Base-by-base conservation (phyloP, 2,888 invertebrate species). In the Mallateleia sp. region DNA sequence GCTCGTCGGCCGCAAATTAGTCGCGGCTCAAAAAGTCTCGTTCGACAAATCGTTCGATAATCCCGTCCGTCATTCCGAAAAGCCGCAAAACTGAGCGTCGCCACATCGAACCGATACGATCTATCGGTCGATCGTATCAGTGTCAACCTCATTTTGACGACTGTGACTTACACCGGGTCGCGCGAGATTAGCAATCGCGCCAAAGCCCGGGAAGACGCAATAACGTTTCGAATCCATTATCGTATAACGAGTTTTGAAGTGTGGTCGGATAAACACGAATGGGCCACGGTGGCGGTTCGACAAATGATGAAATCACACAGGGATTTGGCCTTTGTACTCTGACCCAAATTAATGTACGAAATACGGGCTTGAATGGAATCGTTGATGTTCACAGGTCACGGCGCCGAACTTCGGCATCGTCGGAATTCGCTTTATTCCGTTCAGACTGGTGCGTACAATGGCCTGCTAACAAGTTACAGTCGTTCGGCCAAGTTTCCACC, bases 261-360 rank as follows among this genome's bases (percentile, higher is more conserved):
- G 85, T 79, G 85, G 85, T 85, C 74, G 85, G 79, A 79, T 79
- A 85, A 85, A 85, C 79, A 85, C 85, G 85, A 85, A 79, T 85
- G 60, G 78, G 22, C 78, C 72, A 54, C 56, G 71, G 47, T 45
- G 84, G 85, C 52, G 79, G 67, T 66, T 74, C 79, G 79, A 79
- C 85, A 79, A 85, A 85, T 79, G 85, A 79, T 74, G 74, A 85
- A 85, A 85, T 85, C 85, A 74, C 64, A 85, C 72, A 78, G 67
- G 62, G 74, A 85, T 85, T 85, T 60, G 74, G 85, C 64, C 85
- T 85, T 85, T 85, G 85, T 85, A 85, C 69, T 85, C 75, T 75
- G 85, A 85, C 79, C 79, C 69, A 85, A 85, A 85, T 85, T 85
- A 85, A 85, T 85, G 85, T 85, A 80, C 85, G 69, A 85, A 85